phyloP scores from a whole-genome alignment of 2,888 invertebrate species.

The Mimachlamys varia region DNA sequence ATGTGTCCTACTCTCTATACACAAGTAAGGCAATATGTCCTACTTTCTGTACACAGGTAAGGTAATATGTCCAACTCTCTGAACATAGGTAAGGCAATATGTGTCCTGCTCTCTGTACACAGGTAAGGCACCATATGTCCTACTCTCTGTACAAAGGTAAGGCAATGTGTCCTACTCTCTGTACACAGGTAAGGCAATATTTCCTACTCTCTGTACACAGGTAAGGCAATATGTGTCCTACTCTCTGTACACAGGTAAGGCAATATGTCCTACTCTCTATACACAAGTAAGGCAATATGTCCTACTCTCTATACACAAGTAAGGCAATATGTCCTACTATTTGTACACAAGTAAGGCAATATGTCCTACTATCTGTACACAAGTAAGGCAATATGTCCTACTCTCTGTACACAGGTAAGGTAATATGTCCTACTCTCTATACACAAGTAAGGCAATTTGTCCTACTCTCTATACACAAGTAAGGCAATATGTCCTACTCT shows the following conservation, averaged over 20 bases:
- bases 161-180: neutral
- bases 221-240: neutral
- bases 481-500: neutral
- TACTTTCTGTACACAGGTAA: constrained; percentile 22
- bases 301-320: neutral
- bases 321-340: neutral
- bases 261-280: neutral
- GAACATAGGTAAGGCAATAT: neutral
- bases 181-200: neutral
- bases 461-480: neutral
- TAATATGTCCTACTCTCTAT: neutral
- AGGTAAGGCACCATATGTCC: neutral
- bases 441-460: neutral
- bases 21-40: neutral
- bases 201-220: neutral
- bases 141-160: constrained; percentile 5
- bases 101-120: neutral
- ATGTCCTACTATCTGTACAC: neutral
- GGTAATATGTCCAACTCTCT: neutral
- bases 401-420: neutral
- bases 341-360: neutral
- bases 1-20: neutral
- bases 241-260: neutral
- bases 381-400: neutral
- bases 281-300: neutral